Conservation (phyloP, 2,797 vertebrate genomes). For the Enteromius argenteus region DNA sequence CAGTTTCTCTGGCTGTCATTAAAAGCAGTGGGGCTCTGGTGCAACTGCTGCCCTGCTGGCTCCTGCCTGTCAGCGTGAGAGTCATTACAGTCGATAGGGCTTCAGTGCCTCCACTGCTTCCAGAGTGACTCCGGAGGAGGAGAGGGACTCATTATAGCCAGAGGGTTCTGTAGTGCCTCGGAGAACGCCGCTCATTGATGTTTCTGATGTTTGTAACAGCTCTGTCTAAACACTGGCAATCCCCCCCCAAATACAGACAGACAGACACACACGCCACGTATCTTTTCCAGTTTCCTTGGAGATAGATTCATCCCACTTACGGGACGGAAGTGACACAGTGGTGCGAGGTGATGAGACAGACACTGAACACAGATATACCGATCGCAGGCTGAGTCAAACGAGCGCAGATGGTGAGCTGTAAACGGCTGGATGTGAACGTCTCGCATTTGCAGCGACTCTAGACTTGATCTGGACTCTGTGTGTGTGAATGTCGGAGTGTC, state of each 20-base stretch:
- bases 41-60: slow-evolving; percentile 49
- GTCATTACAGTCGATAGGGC: slow-evolving; percentile 51
- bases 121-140: slow-evolving; percentile 47
- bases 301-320: slow-evolving; percentile 33
- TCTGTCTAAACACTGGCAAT: slow-evolving; percentile 44
- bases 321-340: slow-evolving; percentile 32
- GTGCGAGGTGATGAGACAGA: slow-evolving; percentile 30
- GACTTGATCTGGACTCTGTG: slow-evolving; percentile 21
- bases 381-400: slow-evolving; percentile 15
- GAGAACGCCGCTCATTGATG: slow-evolving; percentile 51
- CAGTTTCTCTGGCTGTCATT: slow-evolving; percentile 50
- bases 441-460: background rate
- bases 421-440: slow-evolving; percentile 23
- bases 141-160: slow-evolving; percentile 54
- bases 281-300: slow-evolving; percentile 35
- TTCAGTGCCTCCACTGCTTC: slow-evolving; percentile 46
- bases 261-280: slow-evolving; percentile 18
- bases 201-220: slow-evolving; percentile 49
- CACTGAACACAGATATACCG: slow-evolving; percentile 31
- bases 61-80: slow-evolving; percentile 52
- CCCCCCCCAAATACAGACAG: slow-evolving; percentile 41
- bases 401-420: slow-evolving; percentile 15
- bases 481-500: slow-evolving; percentile 3
- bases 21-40: slow-evolving; percentile 55
- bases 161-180: slow-evolving; percentile 51